Base-by-base conservation (phyloP, 2,797 vertebrate genomes). In the Typhlichthys eigenmanni region DNA sequence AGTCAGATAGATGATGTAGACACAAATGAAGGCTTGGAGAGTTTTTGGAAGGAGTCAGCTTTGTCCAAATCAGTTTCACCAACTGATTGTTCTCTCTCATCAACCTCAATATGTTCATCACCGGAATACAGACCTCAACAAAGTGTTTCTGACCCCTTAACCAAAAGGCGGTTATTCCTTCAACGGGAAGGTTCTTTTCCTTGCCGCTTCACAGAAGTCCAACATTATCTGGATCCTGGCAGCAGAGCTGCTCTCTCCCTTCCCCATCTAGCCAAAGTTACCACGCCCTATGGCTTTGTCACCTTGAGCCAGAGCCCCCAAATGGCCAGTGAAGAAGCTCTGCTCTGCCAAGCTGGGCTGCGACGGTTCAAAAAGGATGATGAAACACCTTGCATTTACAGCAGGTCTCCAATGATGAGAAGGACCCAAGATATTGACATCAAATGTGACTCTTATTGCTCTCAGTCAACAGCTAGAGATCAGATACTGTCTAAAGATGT, bases 231-330 rank as follows among this genome's bases (percentile, higher is more conserved):
- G 12, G 93, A 95, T 47, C 90, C 92, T 0, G 83, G 75, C 62
- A 94, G 90, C 2, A 85, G 79, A 66, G 92, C 92, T 1, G 91
- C 93, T 0, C 77, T 95, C 12, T 95, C 92, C 61, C 81, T 95
- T 60, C 90, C 92, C 0, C 91, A 95, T 57, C 88, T 95, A 1
- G 61, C 91, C 71, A 96, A 95, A 83, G 85, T 93, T 78, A 93
- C 90, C 74, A 93, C 91, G 2, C 85, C 91, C 0, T 93, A 93
- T 0, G 92, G 92, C 19, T 95, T 96, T 70, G 49, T 95, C 12
- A 89, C 90, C 0, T 51, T 95, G 62, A 92, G 90, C 58, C 91
- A 94, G 67, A 95, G 92, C 57, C 94, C 93, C 3, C 92, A 91
- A 34, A 93, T 94, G 80, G 87, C 69, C 12, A 92, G 87, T 38